Conservation (phyloP, 1,140 invertebrate species). For the Zelostemma sp. region DNA sequence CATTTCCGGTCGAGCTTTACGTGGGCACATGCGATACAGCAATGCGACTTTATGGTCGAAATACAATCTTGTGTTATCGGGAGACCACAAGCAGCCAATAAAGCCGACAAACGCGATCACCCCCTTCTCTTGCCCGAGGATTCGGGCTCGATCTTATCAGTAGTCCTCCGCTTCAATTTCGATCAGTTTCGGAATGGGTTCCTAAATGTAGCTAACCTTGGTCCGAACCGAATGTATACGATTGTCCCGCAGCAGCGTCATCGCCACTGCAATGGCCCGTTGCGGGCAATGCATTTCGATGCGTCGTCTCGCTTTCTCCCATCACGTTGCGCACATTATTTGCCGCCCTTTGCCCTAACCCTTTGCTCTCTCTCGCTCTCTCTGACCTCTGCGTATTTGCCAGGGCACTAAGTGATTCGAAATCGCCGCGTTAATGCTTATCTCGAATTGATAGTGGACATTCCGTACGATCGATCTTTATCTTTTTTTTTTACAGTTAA, state of each 20-base stretch:
- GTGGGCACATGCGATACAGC: slow-evolving; percentile 16
- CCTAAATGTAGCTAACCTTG: slow-evolving; percentile 18
- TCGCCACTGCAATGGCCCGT: slow-evolving; percentile 1
- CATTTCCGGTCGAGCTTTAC: slow-evolving; percentile 36
- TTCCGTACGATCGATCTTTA: too few relatives aligned
- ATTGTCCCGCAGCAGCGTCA: slow-evolving; percentile 3
- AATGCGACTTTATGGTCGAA: slow-evolving; percentile 49
- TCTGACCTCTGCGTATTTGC: slow-evolving; percentile 3
- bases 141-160: slow-evolving; percentile 50
- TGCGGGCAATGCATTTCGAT: slow-evolving; percentile 55
- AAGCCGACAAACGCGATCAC: slow-evolving; percentile 43
- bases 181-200: slow-evolving; percentile 35
- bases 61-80: slow-evolving; percentile 55
- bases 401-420: slow-evolving; percentile 53
- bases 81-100: slow-evolving; percentile 46
- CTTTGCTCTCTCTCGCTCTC: background rate
- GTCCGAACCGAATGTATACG: slow-evolving; percentile 7
- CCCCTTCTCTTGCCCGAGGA: too few relatives aligned
- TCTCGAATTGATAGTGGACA: too few relatives aligned
- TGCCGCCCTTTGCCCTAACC: background rate
- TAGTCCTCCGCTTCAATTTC: slow-evolving; percentile 34
- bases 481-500: too few relatives aligned
- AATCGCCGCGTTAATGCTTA: slow-evolving; percentile 36
- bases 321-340: too few relatives aligned
- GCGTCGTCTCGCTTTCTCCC: slow-evolving; percentile 15